Base-by-base conservation (phyloP, 2,888 invertebrate species). In the Podabrus alpinus region DNA sequence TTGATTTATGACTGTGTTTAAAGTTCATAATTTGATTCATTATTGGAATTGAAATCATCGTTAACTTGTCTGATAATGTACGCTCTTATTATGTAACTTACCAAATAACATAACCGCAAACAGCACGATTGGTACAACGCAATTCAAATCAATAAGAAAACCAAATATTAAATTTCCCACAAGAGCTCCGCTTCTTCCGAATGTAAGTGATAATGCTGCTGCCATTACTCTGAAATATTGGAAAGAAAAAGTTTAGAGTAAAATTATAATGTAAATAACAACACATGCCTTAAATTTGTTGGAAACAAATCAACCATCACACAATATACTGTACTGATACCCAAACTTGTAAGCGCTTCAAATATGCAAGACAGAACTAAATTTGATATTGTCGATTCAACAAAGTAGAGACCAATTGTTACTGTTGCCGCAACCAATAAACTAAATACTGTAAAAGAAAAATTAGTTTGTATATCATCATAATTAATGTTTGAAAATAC, bases 301-400 rank as follows among this genome's bases (percentile, higher is more conserved):
- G 94, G 94, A 88, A 94, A 94, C 83, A 94, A 88, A 86, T 94
- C 94, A 77, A 94, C 94, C 86, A 94, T 92, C 66, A 94, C 93
- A 85, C 94, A 94, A 88, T 94, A 94, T 68, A 94, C 92, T 74
- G 94, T 90, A 88, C 94, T 94, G 86, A 94, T 94, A 80, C 93
- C 94, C 79, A 94, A 90, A 69, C 94, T 94, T 66, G 94, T 94
- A 69, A 94, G 88, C 1, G 94, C 94, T 87, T 95, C 94, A 86
- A 94, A 94, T 83, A 94, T 91, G 84, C 94, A 94, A 1, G 94
- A 94, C 64, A 95, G 88, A 68, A 94, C 89, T 83, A 95, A 87
- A 86, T 94, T 94, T 83, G 94, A 92, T 19, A 86, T 88, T 13
- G 94, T 90, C 84, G 92, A 92, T 81, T 91, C 89, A 59, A 94